Percentiles rank a stretch among this genome's conserved stretches.
Evolutionary conservation across 2,797 vertebrate species (phyloP).

Genomic region (Antrozous pallidus): DNA sequence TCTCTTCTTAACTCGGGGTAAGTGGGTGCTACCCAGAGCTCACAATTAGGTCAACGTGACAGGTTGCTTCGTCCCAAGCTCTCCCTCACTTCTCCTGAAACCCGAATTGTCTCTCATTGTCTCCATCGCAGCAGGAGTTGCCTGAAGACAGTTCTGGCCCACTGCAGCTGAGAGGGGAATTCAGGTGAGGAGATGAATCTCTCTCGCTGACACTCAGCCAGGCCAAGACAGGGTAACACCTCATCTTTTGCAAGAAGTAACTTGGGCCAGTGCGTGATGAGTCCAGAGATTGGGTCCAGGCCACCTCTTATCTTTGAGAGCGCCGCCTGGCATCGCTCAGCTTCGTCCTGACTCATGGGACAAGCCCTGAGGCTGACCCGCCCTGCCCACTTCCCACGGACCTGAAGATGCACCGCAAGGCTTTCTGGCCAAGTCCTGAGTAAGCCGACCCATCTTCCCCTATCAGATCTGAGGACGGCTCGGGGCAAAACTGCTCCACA

Average conservation of each 20-base stretch:
- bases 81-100: neutral
- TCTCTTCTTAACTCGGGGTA: neutral
- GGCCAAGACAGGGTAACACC: neutral
- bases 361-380: neutral
- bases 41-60: accelerated
- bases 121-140: neutral
- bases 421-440: slow-evolving; percentile 24
- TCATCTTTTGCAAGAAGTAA: slow-evolving; percentile 47
- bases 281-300: neutral
- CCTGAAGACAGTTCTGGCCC: neutral
- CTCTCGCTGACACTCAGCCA: neutral
- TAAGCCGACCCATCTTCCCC: neutral
- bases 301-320: neutral
- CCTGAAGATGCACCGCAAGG: neutral
- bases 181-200: neutral
- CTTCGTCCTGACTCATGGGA: slow-evolving; percentile 37
- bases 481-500: neutral
- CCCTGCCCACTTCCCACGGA: slow-evolving; percentile 11
- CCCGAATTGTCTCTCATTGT: neutral
- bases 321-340: neutral
- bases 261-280: neutral
- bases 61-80: neutral
- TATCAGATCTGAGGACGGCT: neutral
- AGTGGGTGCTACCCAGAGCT: neutral
- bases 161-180: neutral